phyloP scores from a whole-genome alignment of 2,888 invertebrate species.

The Poecilobothrus nobilitatus region DNA sequence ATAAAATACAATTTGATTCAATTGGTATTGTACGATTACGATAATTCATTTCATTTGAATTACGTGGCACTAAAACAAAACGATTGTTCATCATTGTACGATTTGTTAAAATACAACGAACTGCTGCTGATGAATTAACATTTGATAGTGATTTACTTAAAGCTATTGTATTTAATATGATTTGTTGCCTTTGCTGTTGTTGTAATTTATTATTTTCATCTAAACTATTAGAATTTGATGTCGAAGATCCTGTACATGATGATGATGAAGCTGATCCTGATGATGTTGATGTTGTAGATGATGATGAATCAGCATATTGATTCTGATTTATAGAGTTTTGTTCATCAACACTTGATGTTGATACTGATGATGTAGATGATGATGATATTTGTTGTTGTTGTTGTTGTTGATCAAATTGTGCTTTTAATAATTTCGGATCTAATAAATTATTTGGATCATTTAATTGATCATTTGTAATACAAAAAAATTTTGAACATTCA shows the following conservation, averaged over 20 bases:
- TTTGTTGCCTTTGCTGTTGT: conserved; percentile 25
- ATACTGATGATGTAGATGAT: conserved; percentile 19
- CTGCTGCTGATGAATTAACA: neutral
- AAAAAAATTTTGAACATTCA: too few relatives aligned
- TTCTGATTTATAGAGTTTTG: conserved; percentile 20
- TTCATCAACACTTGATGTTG: conserved; percentile 15
- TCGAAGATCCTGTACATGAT: conserved; percentile 22
- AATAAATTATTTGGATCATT: neutral
- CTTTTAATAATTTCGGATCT: neutral
- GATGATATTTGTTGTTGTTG: conserved; percentile 14
- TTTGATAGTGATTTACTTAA: neutral
- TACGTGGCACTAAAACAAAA: conserved; percentile 21
- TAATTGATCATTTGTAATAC: conserved; percentile 11
- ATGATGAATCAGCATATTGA: conserved; percentile 8
- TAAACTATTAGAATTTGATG: conserved; percentile 27
- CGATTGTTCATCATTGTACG: conserved; percentile 1
- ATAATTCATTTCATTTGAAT: conserved; percentile 27
- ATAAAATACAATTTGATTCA: conserved; percentile 42
- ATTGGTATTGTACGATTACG: conserved; percentile 40
- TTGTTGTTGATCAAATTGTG: neutral
- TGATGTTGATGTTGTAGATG: conserved; percentile 22
- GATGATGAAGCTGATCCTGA: conserved; percentile 20
- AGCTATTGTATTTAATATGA: neutral
- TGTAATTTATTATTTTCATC: neutral
- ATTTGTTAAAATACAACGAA: conserved; percentile 8